Evolutionary conservation across 2,888 invertebrate species (phyloP).

Genomic region (Cremastobaeus sp.): DNA sequence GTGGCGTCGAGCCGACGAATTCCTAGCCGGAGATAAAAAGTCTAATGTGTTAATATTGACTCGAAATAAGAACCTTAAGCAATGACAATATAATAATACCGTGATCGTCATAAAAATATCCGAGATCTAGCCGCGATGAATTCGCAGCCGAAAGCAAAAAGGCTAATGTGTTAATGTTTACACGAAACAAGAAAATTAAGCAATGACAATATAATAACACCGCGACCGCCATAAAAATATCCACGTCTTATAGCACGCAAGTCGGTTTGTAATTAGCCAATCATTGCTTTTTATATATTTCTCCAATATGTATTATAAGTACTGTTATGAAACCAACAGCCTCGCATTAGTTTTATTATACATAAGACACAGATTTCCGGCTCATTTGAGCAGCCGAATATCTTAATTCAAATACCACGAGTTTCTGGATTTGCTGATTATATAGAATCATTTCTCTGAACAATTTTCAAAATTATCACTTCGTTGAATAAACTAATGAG

Average conservation of each 20-base stretch:
- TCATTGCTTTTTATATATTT: too few species aligned
- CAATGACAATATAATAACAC: constrained; percentile 3
- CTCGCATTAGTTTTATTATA: too few species aligned
- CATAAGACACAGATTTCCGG: too few species aligned
- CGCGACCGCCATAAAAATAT: constrained; percentile 6
- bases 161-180: constrained; percentile 17
- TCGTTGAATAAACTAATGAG: too few species aligned
- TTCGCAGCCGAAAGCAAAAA: constrained; percentile 3
- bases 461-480: too few species aligned
- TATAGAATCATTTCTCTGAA: too few species aligned
- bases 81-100: constrained; percentile 3
- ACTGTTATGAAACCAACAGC: too few species aligned
- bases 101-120: constrained; percentile 7
- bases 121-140: constrained; percentile 19
- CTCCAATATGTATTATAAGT: too few species aligned
- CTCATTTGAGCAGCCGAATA: too few species aligned
- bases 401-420: too few species aligned
- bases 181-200: constrained; percentile 16
- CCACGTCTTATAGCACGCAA: constrained; percentile 2
- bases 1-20: constrained; percentile 19
- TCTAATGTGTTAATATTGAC: constrained; percentile 19
- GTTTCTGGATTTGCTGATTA: too few species aligned
- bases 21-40: constrained; percentile 3
- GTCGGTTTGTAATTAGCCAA: too few species aligned
- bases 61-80: constrained; percentile 16